Evolutionary conservation across 2,113 vertebrate species (phyloP), one percentile per base, ranked within the genome.

Genomic region (Aegithalos caudatus): DNA sequence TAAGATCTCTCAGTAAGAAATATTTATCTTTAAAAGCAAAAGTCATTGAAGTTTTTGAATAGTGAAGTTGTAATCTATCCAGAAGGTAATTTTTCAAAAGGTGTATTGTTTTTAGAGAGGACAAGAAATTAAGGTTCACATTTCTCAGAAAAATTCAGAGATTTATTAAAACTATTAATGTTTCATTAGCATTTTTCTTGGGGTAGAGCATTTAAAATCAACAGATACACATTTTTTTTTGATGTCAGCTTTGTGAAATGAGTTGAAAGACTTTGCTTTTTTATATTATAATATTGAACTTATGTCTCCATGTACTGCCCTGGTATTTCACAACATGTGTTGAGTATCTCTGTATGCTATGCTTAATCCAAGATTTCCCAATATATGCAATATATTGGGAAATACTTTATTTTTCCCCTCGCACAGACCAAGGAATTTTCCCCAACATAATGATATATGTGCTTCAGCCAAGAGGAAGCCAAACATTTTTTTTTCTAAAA

Each of bases 201-300:
- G 17, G 11, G 29, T 35, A 31, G 29, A 31, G 1, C 24, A 47
- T 42, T 84, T 89, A 17, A 83, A 76, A 53, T 67, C n/a, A 57
- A 22, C 4, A 60, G 2, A n/a, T 38, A 25, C 14, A 2, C 2
- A 23, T 1, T 38, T 23, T 29, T 66, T 42, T 38, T 51, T 28
- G 0, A 20, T 42, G 16, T 38, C 8, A 57, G 1, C 8, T 83
- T 69, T 31, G 16, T 53, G 20, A 81, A 71, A 74, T n/a, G 0
- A 62, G 10, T 58, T 18, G 15, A 51, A 80, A 79, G 3, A 17
- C 3, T 71, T 67, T 22, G 1, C 0, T 58, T 80, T 88, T 58
- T 11, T 58, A 1, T 38, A 7, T 24, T 44, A 7, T 9, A 27
- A 65, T 29, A n/a, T 29, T 73, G 71, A 57, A 44, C 8, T 4